These are phyloP conservation scores for Gymnoscelis rufifasciata DNA, from an alignment of 2,888 invertebrate genomes.

Conservation along the genomic window DNA sequence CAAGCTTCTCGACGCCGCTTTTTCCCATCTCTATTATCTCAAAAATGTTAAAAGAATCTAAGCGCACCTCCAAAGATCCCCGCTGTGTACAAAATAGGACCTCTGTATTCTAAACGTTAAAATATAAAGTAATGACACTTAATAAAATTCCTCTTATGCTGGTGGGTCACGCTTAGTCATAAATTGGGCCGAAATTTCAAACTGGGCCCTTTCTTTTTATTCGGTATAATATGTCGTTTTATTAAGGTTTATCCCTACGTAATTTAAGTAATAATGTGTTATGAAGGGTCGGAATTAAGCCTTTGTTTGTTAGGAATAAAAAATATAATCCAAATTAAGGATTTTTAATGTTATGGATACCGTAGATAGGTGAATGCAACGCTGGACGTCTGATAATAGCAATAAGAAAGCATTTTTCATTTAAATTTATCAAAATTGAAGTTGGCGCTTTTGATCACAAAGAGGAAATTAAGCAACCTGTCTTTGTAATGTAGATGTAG, in stretches of 20 bases:
- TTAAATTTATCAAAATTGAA: too few relatives aligned
- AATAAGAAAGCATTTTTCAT: too few relatives aligned
- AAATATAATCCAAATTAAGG: not conserved
- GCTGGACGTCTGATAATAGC: too few relatives aligned
- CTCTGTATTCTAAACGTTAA: slow-evolving; percentile 55
- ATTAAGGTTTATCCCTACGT: slow-evolving; percentile 32
- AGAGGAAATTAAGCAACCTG: too few relatives aligned
- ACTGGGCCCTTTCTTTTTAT: slow-evolving; percentile 36
- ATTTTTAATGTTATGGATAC: not conserved
- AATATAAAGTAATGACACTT: slow-evolving; percentile 67
- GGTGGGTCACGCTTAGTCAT: slow-evolving; percentile 37
- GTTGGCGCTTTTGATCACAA: too few relatives aligned
- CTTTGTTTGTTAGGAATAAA: slow-evolving; percentile 11
- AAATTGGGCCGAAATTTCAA: slow-evolving; percentile 43
- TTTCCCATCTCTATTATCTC: slow-evolving; percentile 18
- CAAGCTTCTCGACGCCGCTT: too few relatives aligned
- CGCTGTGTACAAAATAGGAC: slow-evolving; percentile 52
- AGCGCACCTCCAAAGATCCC: slow-evolving; percentile 34
- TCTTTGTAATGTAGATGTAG: too few relatives aligned
- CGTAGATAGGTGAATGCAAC: too few relatives aligned
- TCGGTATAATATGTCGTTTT: slow-evolving; percentile 42
- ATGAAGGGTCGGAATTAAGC: slow-evolving; percentile 25
- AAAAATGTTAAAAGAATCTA: slow-evolving; percentile 18
- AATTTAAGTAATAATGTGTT: slow-evolving; percentile 29
- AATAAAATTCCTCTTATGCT: slow-evolving; percentile 60